Conservation (phyloP, 2,113 vertebrate species). For the Melanocharis versteri region DNA sequence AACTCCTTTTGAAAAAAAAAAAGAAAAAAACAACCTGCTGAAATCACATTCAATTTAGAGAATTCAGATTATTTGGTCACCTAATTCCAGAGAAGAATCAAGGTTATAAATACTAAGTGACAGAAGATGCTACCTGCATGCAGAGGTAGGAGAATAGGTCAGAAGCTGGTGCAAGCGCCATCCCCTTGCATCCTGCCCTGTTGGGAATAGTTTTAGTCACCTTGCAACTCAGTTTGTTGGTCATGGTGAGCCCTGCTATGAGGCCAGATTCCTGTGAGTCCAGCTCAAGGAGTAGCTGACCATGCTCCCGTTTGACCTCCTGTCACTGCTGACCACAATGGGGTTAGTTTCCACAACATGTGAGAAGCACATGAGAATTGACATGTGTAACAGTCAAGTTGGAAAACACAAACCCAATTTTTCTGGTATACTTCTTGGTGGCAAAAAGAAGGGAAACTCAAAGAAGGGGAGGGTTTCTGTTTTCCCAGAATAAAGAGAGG, state of each 20-base stretch:
- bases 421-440: background rate
- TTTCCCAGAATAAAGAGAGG: background rate
- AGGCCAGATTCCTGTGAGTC: background rate
- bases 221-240: background rate
- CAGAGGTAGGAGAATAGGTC: background rate
- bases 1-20: background rate
- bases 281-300: background rate
- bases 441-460: background rate
- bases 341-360: background rate
- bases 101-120: background rate
- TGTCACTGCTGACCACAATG: background rate
- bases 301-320: background rate
- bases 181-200: background rate
- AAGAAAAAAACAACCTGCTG: background rate
- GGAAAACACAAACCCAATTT: background rate
- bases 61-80: background rate
- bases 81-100: background rate
- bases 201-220: background rate
- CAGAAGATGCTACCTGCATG: background rate
- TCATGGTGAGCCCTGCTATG: background rate
- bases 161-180: background rate
- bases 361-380: background rate
- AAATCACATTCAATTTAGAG: background rate
- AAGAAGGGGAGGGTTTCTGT: background rate
- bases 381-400: background rate